Base-by-base conservation (phyloP, 2,888 invertebrate genomes). In the Anoplius nigerrimus region DNA sequence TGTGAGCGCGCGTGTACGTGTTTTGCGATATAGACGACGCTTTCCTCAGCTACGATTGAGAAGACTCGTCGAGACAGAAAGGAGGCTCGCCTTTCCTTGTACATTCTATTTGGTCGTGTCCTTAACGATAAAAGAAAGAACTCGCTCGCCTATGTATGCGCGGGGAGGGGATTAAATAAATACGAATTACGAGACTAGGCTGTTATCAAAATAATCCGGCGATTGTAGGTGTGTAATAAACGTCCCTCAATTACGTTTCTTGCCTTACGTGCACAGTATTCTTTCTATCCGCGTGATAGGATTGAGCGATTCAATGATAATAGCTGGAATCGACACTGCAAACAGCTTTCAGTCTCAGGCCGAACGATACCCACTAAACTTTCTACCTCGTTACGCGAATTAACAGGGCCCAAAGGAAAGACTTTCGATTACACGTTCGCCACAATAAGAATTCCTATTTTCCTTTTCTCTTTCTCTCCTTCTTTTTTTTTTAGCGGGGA, bases 141-240 rank as follows among this genome's bases (percentile, higher is more conserved):
- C 66, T 61, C 72, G 68, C 55, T 71, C 45, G 43, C 56, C 67
- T 73, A 75, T 21, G 69, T 54, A 53, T 34, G 11, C 34, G 34
- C 34, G 34, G 34, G 34, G n/a, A n/a, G n/a, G n/a, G n/a, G n/a
- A n/a, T 75, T 75, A 78, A 78, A 82, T 76, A 79, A 80, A 76
- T 76, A 80, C 74, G 77, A 77, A 75, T 70, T 76, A 78, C 75
- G 72, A 84, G 87, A 87, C 87, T 87, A 87, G 87, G 34, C 71
- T 84, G 80, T 84, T 84, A 81, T 78, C 76, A 71, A 78, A 82
- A 82, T 81, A 75, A 78, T 71, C 71, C 76, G 59, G 73, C 71
- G 65, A 71, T 57, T 34, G 11, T 34, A 34, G 6, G 64, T 71
- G 63, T 65, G 63, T 72, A 66, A 53, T 48, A 56, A 73, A 34